Evolutionary conservation across 1,140 invertebrate species (phyloP).

Genomic region (Euborellia annulipes): DNA sequence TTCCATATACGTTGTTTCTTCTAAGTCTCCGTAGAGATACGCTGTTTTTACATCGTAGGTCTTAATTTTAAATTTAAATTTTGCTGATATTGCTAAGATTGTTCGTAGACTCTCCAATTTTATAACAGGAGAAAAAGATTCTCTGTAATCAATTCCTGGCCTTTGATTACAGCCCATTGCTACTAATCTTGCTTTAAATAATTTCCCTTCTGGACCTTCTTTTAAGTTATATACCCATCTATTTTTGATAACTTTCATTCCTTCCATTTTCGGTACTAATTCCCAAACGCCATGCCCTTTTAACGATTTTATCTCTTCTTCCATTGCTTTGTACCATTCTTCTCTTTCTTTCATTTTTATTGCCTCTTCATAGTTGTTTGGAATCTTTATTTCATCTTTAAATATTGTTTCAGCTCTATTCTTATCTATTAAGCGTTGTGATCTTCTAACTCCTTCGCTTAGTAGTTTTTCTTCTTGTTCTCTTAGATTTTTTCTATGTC

Average conservation of each 20-base stretch:
- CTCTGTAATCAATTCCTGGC: neutral
- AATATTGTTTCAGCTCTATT: neutral
- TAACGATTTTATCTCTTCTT: neutral
- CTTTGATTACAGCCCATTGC: constrained; percentile 1
- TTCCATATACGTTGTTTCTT: neutral
- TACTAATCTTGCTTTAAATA: neutral
- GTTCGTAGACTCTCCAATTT: neutral
- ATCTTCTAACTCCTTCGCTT: neutral
- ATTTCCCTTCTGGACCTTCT: neutral
- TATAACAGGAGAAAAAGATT: neutral
- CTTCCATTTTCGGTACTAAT: neutral
- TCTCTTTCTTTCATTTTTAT: too few relatives aligned
- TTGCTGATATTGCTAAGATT: neutral
- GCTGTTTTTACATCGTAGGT: neutral
- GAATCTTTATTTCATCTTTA: neutral
- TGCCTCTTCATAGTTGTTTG: neutral
- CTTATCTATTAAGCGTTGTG: neutral
- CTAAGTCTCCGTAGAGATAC: neutral
- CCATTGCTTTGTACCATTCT: neutral
- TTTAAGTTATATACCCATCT: constrained; percentile 1
- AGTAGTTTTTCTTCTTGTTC: neutral
- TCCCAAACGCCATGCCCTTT: neutral
- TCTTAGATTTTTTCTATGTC: too few relatives aligned
- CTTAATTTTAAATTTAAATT: neutral
- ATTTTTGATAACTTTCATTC: constrained; percentile 1